phyloP scores from a whole-genome alignment of 2,888 invertebrate genomes.

The Drymonia ruficornis region DNA sequence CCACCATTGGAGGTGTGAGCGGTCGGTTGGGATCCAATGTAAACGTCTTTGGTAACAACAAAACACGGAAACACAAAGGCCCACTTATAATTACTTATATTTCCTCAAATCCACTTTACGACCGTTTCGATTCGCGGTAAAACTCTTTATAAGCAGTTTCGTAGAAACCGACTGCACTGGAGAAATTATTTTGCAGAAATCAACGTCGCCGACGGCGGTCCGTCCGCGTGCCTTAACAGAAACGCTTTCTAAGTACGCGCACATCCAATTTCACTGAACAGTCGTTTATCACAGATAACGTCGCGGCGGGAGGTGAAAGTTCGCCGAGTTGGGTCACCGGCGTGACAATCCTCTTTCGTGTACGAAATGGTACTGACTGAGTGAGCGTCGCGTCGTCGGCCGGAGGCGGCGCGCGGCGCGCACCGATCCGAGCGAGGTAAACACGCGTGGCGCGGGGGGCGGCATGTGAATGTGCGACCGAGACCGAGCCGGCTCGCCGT shows the following conservation, averaged over 20 bases:
- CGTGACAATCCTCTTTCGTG: slow-evolving; percentile 60
- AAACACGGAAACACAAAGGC: slow-evolving; percentile 78
- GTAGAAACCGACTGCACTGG: slow-evolving; percentile 75
- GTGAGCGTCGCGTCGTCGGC: slow-evolving; percentile 27
- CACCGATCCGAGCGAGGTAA: slow-evolving; percentile 45
- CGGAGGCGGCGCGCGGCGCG: slow-evolving; percentile 42
- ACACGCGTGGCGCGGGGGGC: slow-evolving; percentile 44
- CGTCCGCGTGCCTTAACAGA: slow-evolving; percentile 68
- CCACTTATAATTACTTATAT: slow-evolving; percentile 79
- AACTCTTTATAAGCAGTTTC: slow-evolving; percentile 82
- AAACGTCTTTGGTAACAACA: slow-evolving; percentile 71
- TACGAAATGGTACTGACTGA: slow-evolving; percentile 65
- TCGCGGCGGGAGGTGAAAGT: slow-evolving; percentile 81
- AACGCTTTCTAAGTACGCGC: slow-evolving; percentile 75
- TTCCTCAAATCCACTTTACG: slow-evolving; percentile 83
- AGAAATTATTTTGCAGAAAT: slow-evolving; percentile 83
- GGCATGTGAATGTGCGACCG: slow-evolving; percentile 44
- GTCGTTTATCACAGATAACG: slow-evolving; percentile 76
- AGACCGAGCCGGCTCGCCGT: slow-evolving; percentile 44
- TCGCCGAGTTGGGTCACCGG: slow-evolving; percentile 59
- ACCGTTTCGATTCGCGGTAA: slow-evolving; percentile 78
- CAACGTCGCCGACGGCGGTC: slow-evolving; percentile 61
- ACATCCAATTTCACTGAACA: slow-evolving; percentile 80
- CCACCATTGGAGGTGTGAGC: slow-evolving; percentile 81
- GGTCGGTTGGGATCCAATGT: slow-evolving; percentile 83